Base-by-base conservation (phyloP, 2,113 vertebrate species). In the Plectropomus leopardus region DNA sequence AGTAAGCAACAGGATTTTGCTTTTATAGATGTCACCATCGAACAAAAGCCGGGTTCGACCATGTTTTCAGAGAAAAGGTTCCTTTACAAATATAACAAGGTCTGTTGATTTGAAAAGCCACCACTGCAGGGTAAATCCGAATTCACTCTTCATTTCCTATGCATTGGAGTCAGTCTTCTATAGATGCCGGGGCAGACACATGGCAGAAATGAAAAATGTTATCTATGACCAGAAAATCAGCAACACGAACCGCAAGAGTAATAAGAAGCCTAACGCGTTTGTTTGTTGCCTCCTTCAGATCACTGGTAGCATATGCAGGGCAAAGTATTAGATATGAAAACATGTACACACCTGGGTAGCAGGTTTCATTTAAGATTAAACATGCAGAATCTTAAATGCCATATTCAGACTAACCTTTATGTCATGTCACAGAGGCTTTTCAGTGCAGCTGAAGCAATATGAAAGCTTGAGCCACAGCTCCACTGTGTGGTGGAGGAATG, bases 381-480 rank as follows among this genome's bases (percentile, higher is more conserved):
- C 24, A 72, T 21, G 40, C 17, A 5, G 36, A 80, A 72, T 60
- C 32, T 47, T 44, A 36, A 15, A 66, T 16, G 1, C 7, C 47
- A 61, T 26, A 71, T 61, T 68, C 66, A 50, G 11, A 23, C 65
- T 21, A 3, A 61, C 47, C 44, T 68, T 45, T n/a, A 47, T 30
- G 58, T 19, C 26, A 59, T 10, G 36, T 30, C 42, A 50, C 42
- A 51, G 4, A 45, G 28, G 13, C 3, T 24, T 54, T 65, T 51
- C 44, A 67, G 3, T 76, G 67, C 58, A 65, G 24, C n/a, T 4
- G 44, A 26, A 47, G 42, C 8, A 15, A 40, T 6, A 7, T 50
- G 17, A 70, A 91, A 54, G 40, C 70, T 88, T 75, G 69, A 82
- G 65, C 85, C 75, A 90, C 87, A 92, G 87, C 83, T 5, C 91